Evolutionary conservation across 2,888 invertebrate species (phyloP).

Genomic region (Acrobasis consociella): DNA sequence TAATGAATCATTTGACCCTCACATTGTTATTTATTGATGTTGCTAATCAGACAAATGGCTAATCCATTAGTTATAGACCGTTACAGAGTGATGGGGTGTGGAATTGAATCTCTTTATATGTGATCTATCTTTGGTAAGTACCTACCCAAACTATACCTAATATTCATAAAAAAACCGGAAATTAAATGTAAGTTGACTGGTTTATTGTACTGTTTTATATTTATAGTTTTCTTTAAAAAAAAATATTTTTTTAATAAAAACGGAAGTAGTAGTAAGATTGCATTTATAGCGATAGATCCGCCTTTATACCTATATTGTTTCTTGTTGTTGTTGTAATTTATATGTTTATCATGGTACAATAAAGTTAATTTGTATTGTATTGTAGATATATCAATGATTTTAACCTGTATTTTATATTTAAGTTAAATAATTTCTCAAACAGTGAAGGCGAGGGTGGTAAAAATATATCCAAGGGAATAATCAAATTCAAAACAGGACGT

Average conservation of each 20-base stretch:
- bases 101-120: conserved; percentile 9
- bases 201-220: too few relatives aligned
- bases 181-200: too few relatives aligned
- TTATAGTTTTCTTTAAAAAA: neutral
- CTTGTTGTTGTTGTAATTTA: too few relatives aligned
- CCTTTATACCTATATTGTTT: too few relatives aligned
- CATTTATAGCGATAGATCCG: too few relatives aligned
- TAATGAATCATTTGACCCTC: conserved; percentile 72
- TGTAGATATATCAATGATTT: neutral
- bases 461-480: conserved; percentile 17
- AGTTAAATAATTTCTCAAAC: neutral
- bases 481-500: conserved; percentile 20
- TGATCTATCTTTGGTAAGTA: neutral
- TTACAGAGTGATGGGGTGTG: conserved; percentile 20
- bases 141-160: too few relatives aligned
- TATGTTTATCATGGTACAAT: too few relatives aligned
- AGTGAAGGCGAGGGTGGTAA: conserved; percentile 1
- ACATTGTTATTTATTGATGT: conserved; percentile 76
- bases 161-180: too few relatives aligned
- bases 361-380: too few relatives aligned
- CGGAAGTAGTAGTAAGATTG: too few relatives aligned
- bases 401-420: neutral
- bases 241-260: neutral
- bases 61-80: conserved; percentile 63
- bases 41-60: conserved; percentile 80